These are phyloP conservation scores for Ciconia maguari DNA, from an alignment of 2,113 vertebrate genomes.

Conservation along the genomic window DNA sequence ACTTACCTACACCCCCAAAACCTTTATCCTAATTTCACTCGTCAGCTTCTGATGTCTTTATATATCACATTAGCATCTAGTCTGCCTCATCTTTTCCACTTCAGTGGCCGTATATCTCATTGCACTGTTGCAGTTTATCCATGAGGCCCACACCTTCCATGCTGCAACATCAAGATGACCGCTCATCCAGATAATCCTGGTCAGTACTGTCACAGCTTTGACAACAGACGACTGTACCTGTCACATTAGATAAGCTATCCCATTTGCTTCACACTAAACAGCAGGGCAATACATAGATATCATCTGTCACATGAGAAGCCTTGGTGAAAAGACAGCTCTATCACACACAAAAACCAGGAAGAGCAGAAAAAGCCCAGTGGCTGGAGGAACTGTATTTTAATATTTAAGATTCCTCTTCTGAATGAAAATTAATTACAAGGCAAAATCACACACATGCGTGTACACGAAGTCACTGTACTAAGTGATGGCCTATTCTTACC, in stretches of 20 bases:
- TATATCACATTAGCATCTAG: not conserved
- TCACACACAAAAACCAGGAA: not conserved
- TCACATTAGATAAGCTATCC: slow-evolving; percentile 55
- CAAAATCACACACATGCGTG: not conserved
- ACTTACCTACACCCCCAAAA: not conserved
- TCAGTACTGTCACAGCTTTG: slow-evolving; percentile 42
- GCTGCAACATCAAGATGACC: not conserved
- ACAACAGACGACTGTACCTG: slow-evolving; percentile 53
- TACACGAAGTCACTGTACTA: not conserved
- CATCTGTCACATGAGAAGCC: slow-evolving; percentile 8
- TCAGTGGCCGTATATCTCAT: not conserved
- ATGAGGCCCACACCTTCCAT: not conserved
- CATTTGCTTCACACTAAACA: slow-evolving; percentile 47
- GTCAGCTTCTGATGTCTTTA: not conserved
- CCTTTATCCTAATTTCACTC: not conserved
- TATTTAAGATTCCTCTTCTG: not conserved
- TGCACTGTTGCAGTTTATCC: not conserved
- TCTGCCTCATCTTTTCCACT: not conserved
- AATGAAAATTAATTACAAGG: not conserved
- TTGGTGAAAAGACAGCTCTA: slow-evolving; percentile 45
- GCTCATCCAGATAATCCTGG: slow-evolving; percentile 38
- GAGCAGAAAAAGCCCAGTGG: not conserved
- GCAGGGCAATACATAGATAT: slow-evolving; percentile 38
- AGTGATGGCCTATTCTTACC: not conserved
- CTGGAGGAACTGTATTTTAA: not conserved